Conservation (phyloP, 2,888 invertebrate genomes). For the Sinhomidia bicolor region DNA sequence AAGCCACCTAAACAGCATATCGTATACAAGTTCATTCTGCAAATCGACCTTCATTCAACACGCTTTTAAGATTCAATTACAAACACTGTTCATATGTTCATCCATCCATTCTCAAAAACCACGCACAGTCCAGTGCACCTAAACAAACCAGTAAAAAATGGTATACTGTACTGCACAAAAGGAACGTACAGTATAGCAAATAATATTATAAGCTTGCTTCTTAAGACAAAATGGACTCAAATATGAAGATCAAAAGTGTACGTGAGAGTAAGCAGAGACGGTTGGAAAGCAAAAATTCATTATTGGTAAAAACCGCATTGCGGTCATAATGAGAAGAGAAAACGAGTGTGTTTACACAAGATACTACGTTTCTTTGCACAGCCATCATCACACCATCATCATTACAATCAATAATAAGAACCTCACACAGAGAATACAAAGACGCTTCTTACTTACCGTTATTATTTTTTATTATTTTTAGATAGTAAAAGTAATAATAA, state of each 20-base stretch:
- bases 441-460: constrained; percentile 12
- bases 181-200: too few relatives aligned
- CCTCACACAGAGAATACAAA: neutral
- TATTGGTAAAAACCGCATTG: constrained; percentile 58
- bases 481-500: neutral
- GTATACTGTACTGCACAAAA: too few relatives aligned
- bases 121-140: too few relatives aligned
- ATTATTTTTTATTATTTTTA: neutral
- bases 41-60: too few relatives aligned
- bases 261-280: neutral
- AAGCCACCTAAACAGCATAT: too few relatives aligned
- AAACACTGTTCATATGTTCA: too few relatives aligned
- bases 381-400: neutral
- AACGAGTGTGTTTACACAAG: constrained; percentile 4
- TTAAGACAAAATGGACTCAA: neutral
- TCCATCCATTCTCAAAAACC: too few relatives aligned
- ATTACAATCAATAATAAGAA: neutral
- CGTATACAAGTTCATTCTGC: too few relatives aligned
- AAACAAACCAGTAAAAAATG: too few relatives aligned
- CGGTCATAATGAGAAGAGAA: constrained; percentile 33
- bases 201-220: neutral
- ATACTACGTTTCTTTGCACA: too few relatives aligned
- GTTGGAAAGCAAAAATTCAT: constrained; percentile 36
- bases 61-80: too few relatives aligned
- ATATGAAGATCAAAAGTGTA: neutral